These are phyloP conservation scores for Tineola bisselliella DNA, from an alignment of 2,888 invertebrate species.

Conservation along the genomic window DNA sequence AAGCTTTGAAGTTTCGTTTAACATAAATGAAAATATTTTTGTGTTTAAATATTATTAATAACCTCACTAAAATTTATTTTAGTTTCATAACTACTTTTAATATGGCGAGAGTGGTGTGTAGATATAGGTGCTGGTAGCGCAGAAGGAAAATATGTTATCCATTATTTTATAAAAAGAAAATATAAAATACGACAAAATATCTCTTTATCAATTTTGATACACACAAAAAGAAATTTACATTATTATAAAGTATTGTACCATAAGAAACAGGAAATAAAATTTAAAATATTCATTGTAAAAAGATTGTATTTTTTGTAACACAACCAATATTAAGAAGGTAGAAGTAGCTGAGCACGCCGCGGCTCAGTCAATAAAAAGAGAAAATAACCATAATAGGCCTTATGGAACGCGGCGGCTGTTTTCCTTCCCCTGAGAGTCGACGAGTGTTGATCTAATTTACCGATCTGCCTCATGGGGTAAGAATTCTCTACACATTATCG, in stretches of 20 bases:
- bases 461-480: slow-evolving; percentile 19
- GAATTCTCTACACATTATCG: not conserved
- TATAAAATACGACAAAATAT: too few species aligned
- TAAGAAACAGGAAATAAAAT: not conserved
- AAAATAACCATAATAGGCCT: slow-evolving; percentile 36
- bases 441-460: slow-evolving; percentile 39
- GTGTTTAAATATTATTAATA: not conserved
- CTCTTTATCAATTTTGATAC: too few species aligned
- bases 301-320: slow-evolving; percentile 15
- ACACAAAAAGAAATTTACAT: too few species aligned
- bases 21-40: not conserved
- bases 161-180: too few species aligned
- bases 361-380: slow-evolving; percentile 33
- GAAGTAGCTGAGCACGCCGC: slow-evolving; percentile 19
- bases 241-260: too few species aligned
- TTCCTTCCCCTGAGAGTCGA: slow-evolving; percentile 27
- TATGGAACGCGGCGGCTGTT: slow-evolving; percentile 32
- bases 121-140: too few species aligned
- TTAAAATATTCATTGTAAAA: not conserved
- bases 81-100: too few species aligned
- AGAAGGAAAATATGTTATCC: too few species aligned
- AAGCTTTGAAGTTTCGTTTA: not conserved
- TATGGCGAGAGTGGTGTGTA: too few species aligned
- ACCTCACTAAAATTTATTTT: too few species aligned
- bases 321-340: slow-evolving; percentile 16